Percentiles rank a stretch among this genome's conserved stretches.
Conservation (phyloP, 2,113 vertebrate genomes). For the Grammomys dolichurus region DNA sequence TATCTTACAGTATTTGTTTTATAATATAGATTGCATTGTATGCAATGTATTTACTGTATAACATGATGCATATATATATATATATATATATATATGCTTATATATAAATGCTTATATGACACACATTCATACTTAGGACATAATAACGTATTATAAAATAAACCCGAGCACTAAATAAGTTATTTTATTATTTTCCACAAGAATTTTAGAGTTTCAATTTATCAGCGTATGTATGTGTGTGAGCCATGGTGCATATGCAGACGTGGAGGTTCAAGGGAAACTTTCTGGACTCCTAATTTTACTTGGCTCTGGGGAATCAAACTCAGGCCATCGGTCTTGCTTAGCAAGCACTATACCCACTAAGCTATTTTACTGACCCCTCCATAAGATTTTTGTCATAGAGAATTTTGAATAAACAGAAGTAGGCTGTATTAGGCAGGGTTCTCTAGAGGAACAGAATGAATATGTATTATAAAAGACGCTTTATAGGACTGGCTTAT, state of each 20-base stretch:
- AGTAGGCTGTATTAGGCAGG: not conserved
- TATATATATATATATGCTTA: too few species aligned
- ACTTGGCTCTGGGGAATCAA: not conserved
- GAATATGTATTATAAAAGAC: too few species aligned
- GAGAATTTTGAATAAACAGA: not conserved
- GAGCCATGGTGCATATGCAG: not conserved
- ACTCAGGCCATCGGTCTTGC: not conserved
- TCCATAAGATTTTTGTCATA: not conserved
- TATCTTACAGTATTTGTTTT: not conserved
- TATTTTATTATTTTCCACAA: not conserved
- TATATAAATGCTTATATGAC: not conserved
- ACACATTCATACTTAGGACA: not conserved
- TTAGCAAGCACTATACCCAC: not conserved
- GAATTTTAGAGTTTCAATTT: not conserved
- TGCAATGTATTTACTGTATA: not conserved
- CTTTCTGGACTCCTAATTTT: not conserved
- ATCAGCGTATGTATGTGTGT: not conserved
- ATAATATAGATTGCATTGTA: not conserved
- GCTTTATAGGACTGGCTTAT: not conserved
- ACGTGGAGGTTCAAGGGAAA: not conserved
- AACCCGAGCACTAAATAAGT: not conserved
- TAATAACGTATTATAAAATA: not conserved
- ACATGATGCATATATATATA: too few species aligned
- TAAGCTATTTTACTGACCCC: not conserved
- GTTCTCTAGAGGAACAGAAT: not conserved